These are phyloP conservation scores for Zosterops borbonicus DNA, from an alignment of 2,113 vertebrate species.

Conservation along the genomic window DNA sequence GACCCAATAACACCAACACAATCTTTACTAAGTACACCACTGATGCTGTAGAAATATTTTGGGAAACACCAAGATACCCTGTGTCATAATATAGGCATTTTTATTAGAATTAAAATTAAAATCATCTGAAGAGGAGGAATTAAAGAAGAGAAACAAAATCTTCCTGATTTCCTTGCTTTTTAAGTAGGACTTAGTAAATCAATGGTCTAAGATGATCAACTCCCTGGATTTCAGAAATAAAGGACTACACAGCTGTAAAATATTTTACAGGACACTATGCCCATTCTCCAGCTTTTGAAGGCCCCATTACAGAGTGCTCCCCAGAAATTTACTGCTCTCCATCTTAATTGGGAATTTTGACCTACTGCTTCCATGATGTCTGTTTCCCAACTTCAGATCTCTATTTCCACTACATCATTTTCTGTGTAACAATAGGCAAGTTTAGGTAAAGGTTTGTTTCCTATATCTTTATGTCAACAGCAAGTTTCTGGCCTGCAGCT, in stretches of 20 bases:
- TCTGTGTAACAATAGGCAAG: background rate
- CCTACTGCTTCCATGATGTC: background rate
- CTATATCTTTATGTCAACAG: background rate
- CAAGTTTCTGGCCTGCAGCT: background rate
- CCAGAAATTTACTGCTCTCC: background rate
- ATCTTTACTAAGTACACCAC: background rate
- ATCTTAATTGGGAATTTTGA: background rate
- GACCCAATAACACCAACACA: background rate
- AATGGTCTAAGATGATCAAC: background rate
- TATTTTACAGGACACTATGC: background rate
- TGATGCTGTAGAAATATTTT: background rate
- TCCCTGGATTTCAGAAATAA: background rate
- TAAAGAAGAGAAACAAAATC: background rate
- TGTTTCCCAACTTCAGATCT: background rate
- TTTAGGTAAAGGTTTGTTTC: background rate
- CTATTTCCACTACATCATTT: background rate
- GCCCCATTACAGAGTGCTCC: background rate
- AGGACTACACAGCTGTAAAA: background rate
- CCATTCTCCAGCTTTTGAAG: background rate
- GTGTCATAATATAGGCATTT: slow-evolving; percentile 55
- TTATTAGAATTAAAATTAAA: slow-evolving; percentile 54
- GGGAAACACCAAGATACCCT: slow-evolving; percentile 13
- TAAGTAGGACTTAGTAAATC: background rate
- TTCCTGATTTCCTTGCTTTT: background rate
- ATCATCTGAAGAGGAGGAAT: background rate